phyloP scores from a whole-genome alignment of 2,797 vertebrate species.

The Leptodactylus fallax region DNA sequence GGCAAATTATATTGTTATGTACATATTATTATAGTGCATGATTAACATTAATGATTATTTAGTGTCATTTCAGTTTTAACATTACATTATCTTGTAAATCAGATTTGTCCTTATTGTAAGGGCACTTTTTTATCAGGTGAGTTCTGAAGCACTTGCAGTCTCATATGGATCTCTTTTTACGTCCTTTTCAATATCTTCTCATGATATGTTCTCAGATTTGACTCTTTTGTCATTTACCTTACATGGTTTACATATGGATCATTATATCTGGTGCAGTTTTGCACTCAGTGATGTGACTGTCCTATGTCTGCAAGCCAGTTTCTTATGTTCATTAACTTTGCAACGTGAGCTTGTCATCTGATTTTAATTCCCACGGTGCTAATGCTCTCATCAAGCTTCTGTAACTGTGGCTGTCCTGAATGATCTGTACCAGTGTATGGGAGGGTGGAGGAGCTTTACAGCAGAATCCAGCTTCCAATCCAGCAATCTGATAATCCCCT shows the following conservation, averaged over 20 bases:
- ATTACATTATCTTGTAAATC: too few relatives aligned
- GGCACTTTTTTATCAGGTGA: too few relatives aligned
- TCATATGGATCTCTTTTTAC: neutral
- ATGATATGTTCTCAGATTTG: neutral
- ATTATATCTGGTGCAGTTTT: conserved; percentile 19
- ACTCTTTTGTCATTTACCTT: conserved; percentile 32
- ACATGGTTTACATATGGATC: neutral
- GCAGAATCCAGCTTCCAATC: conserved; percentile 31
- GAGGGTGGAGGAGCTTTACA: conserved; percentile 43
- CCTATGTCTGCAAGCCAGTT: neutral
- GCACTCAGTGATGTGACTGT: neutral
- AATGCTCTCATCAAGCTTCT: conserved; percentile 40
- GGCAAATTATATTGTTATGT: too few relatives aligned
- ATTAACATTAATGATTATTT: too few relatives aligned
- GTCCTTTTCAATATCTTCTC: neutral
- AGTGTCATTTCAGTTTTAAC: too few relatives aligned
- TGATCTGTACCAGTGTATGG: conserved; percentile 20
- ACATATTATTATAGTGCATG: too few relatives aligned
- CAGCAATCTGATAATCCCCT: conserved; percentile 54
- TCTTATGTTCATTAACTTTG: conserved; percentile 50
- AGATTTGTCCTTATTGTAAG: too few relatives aligned
- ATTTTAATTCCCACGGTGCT: conserved; percentile 55
- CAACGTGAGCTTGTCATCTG: conserved; percentile 39
- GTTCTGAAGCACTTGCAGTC: too few relatives aligned
- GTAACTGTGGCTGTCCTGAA: conserved; percentile 29